These are phyloP conservation scores for Mastomys natalensis DNA, from an alignment of 2,113 vertebrate species.

Conservation along the genomic window DNA sequence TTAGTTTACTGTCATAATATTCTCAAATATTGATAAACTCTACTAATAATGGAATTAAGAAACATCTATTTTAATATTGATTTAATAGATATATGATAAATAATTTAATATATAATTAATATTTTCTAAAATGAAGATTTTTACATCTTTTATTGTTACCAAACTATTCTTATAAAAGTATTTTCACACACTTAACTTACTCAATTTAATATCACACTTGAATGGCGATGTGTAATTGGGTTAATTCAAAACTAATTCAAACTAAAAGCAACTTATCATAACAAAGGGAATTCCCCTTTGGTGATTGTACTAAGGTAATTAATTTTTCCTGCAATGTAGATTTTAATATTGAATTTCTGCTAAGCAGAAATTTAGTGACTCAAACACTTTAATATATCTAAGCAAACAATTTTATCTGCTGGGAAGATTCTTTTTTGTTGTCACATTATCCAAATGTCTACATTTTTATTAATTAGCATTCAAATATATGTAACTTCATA, in stretches of 20 bases:
- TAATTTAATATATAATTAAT: constrained; percentile 47
- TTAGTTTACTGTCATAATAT: background rate
- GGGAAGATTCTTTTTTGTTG: background rate
- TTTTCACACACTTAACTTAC: constrained; percentile 70
- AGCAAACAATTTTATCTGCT: background rate
- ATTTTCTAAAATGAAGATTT: constrained; percentile 60
- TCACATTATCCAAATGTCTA: background rate
- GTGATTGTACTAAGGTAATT: constrained; percentile 65
- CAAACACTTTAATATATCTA: constrained; percentile 37
- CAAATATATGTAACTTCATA: constrained; percentile 21
- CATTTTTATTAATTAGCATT: background rate
- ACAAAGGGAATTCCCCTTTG: constrained; percentile 65
- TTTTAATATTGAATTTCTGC: constrained; percentile 40
- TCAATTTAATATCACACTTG: constrained; percentile 78
- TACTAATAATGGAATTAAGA: background rate
- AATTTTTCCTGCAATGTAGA: constrained; percentile 49
- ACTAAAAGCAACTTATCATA: constrained; percentile 72
- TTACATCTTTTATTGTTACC: constrained; percentile 41
- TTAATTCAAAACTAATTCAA: constrained; percentile 75
- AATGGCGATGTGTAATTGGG: constrained; percentile 72
- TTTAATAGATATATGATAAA: background rate
- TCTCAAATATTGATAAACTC: background rate
- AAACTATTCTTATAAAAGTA: constrained; percentile 36
- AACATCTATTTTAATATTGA: background rate
- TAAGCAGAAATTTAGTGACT: constrained; percentile 8